phyloP scores from a whole-genome alignment of 2,888 invertebrate genomes.

The Hypomecis punctinalis region DNA sequence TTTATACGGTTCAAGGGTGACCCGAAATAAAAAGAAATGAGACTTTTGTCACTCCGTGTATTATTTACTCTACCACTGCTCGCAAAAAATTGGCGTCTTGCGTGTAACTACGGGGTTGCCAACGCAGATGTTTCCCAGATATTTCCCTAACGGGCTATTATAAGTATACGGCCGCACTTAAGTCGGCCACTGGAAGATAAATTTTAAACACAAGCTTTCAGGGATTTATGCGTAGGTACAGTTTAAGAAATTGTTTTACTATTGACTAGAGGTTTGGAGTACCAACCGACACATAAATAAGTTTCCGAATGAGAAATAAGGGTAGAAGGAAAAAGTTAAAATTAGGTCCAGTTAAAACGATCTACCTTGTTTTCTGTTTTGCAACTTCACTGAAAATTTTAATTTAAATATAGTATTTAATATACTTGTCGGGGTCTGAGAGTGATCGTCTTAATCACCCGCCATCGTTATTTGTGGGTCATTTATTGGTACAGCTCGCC shows the following conservation, averaged over 20 bases:
- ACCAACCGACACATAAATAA: constrained; percentile 1
- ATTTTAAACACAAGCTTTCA: constrained; percentile 46
- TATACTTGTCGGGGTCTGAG: no score
- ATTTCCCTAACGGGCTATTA: constrained; percentile 56
- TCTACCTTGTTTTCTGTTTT: no score
- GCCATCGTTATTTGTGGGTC: no score
- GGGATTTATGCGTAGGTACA: constrained; percentile 44
- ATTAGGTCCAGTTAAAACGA: no score
- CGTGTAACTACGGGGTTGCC: constrained; percentile 47
- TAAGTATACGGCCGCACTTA: constrained; percentile 51
- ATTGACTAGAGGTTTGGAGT: constrained; percentile 31
- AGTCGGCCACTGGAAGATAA: constrained; percentile 46
- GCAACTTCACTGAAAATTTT: no score
- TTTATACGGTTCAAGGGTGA: constrained; percentile 80
- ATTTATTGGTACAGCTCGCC: no score
- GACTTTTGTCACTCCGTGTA: constrained; percentile 78
- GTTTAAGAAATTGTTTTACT: constrained; percentile 41
- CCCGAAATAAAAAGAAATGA: constrained; percentile 74
- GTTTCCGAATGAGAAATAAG: not conserved
- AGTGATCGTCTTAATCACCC: no score
- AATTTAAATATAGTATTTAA: no score
- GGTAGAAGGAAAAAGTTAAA: no score
- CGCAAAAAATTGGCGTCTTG: constrained; percentile 54
- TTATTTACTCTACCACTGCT: constrained; percentile 66
- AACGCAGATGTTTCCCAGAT: constrained; percentile 46